A percentile compares a stretch with the other conserved stretches of the same genome.
phyloP scores from a whole-genome alignment of 2,113 vertebrate genomes.

The Copsychus sechellarum region DNA sequence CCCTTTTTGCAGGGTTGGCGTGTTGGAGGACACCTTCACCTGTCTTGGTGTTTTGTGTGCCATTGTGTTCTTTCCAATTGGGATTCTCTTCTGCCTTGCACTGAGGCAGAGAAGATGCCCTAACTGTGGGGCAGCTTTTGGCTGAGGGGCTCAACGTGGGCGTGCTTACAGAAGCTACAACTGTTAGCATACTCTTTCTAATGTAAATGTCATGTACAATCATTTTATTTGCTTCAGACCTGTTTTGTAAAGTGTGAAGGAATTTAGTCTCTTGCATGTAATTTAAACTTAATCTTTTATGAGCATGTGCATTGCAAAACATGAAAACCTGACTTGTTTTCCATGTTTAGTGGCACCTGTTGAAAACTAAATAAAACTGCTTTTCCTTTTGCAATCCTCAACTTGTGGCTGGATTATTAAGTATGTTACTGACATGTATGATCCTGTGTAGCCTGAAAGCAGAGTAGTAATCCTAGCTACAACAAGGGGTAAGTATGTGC shows the following conservation, averaged over 20 bases:
- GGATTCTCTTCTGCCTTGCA: conserved; percentile 95
- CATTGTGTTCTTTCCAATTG: conserved; percentile 95
- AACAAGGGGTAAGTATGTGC: neutral
- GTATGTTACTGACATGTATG: neutral
- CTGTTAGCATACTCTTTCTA: conserved; percentile 71
- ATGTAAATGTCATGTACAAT: conserved; percentile 83
- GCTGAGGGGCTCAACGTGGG: conserved; percentile 78
- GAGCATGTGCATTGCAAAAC: conserved; percentile 54
- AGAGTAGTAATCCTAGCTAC: neutral
- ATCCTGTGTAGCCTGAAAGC: neutral
- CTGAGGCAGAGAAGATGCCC: conserved; percentile 95
- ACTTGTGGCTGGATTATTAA: conserved; percentile 63
- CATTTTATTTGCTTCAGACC: conserved; percentile 75
- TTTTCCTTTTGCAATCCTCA: conserved; percentile 75
- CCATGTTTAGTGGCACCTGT: conserved; percentile 65
- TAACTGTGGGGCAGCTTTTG: conserved; percentile 94
- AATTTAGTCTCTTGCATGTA: conserved; percentile 45
- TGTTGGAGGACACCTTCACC: conserved; percentile 97
- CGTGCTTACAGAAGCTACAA: conserved; percentile 41
- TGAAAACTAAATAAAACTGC: conserved; percentile 70
- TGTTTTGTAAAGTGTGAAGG: conserved; percentile 74
- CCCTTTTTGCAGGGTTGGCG: conserved; percentile 85
- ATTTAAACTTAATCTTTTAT: conserved; percentile 53
- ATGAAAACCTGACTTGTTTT: conserved; percentile 42
- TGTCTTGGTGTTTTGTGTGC: conserved; percentile 94